Base-by-base conservation (phyloP, 2,888 invertebrate genomes). In the Taenaris catops region DNA sequence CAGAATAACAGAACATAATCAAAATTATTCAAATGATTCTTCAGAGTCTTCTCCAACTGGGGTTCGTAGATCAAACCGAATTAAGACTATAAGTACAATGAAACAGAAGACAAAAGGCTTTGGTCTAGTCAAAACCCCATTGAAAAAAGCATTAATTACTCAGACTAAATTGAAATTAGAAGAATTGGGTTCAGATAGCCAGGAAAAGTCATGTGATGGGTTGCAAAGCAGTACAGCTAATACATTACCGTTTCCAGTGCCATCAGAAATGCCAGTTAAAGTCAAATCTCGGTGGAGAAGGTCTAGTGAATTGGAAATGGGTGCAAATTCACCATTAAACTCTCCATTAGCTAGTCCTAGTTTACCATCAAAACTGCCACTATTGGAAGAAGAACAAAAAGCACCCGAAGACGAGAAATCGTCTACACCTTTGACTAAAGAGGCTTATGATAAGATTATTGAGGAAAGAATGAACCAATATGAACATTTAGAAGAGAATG, bases 401-500 rank as follows among this genome's bases (percentile, higher is more conserved):
- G 42, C 48, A 8, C 7, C 18, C 7, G 66, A 68, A 31, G 70
- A 70, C 21, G 55, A 64, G 7, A 42, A 49, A 24, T 38, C 49
- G 20, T 44, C 49, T 1, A 38, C 34, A 29, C 70, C 74, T 8
- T 45, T 80, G 17, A 65, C 59, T 11, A 83, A 80, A 46, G 86
- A 81, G 44, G 80, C 70, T 10, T 81, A 78, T 58, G 83, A 86
- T 8, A 87, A 73, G 59, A 86, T 89, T 36, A 83, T 87, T 41
- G 81, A 84, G 34, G 81, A 80, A 4, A 79, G 88, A 49, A 87
- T 95, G 47, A 93, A 92, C 41, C 92, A 92, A 54, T 97, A 94
- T 73, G 91, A 93, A 42, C 90, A 92, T 53, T 89, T 97, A 27
- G 91, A 91, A 32, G 96, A 97, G 65, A 97, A 97, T 83, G 89